Evolutionary conservation across 2,888 invertebrate genomes (phyloP).

Genomic region (Celastrina argiolus): DNA sequence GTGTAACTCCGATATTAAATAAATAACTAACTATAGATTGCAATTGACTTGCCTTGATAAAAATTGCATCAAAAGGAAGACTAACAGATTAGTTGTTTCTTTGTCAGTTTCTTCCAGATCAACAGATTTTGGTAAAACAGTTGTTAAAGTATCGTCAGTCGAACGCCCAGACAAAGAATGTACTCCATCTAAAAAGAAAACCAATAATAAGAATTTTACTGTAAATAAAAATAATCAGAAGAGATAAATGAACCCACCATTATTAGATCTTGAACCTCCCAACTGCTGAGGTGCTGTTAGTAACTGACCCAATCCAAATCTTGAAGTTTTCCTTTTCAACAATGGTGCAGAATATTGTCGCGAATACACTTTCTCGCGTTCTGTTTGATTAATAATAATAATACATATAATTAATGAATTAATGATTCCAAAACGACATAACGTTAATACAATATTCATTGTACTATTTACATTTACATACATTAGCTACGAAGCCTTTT

Average conservation of each 20-base stretch:
- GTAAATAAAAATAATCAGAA: neutral
- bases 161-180: slow-evolving; percentile 86
- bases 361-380: slow-evolving; percentile 91
- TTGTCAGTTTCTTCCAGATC: slow-evolving; percentile 96
- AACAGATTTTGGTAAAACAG: slow-evolving; percentile 90
- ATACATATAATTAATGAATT: neutral
- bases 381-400: slow-evolving; percentile 63
- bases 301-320: slow-evolving; percentile 93
- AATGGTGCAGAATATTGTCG: slow-evolving; percentile 97
- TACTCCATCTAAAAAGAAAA: slow-evolving; percentile 62
- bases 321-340: slow-evolving; percentile 93
- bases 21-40: neutral
- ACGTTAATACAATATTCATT: neutral
- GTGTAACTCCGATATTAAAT: neutral
- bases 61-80: slow-evolving; percentile 98
- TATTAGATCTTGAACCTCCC: slow-evolving; percentile 35
- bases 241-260: slow-evolving; percentile 42
- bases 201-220: neutral
- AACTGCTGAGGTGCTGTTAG: slow-evolving; percentile 56
- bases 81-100: slow-evolving; percentile 95
- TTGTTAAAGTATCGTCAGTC: slow-evolving; percentile 86
- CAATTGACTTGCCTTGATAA: slow-evolving; percentile 80
- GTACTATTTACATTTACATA: neutral
- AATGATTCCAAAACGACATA: neutral
- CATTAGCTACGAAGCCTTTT: slow-evolving; percentile 1